Conservation (phyloP, 1,140 invertebrate species). For the Drosophila serrata region DNA sequence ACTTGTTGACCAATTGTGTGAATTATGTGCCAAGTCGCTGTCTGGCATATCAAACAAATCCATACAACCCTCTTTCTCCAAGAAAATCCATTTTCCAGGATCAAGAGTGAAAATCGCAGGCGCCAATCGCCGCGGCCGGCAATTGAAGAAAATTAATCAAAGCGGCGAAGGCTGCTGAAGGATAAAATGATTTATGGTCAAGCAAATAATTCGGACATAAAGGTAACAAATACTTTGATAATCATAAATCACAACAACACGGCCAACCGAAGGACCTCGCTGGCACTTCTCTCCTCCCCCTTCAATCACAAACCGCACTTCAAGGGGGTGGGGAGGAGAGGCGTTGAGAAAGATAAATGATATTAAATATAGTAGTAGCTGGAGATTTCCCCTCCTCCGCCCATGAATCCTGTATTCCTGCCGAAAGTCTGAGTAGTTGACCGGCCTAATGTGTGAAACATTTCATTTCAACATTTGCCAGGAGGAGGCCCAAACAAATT, state of each 20-base stretch:
- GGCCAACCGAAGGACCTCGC: background rate
- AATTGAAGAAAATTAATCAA: slow-evolving; percentile 82
- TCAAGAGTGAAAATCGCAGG: slow-evolving; percentile 31
- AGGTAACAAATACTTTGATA: slow-evolving; percentile 84
- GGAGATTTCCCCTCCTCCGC: slow-evolving; percentile 32
- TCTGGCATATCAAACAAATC: slow-evolving; percentile 65
- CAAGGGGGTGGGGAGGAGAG: background rate
- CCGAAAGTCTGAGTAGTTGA: slow-evolving; percentile 33
- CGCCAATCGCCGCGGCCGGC: slow-evolving; percentile 60
- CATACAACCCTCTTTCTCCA: background rate
- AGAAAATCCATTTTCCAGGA: slow-evolving; percentile 1
- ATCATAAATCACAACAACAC: slow-evolving; percentile 79
- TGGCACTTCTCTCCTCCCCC: slow-evolving; percentile 2
- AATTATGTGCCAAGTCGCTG: slow-evolving; percentile 65
- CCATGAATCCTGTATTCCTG: background rate
- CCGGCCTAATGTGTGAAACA: slow-evolving; percentile 73
- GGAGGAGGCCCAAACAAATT: slow-evolving; percentile 68
- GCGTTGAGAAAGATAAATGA: slow-evolving; percentile 81
- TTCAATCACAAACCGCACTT: slow-evolving; percentile 64
- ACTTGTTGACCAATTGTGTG: slow-evolving; percentile 66
- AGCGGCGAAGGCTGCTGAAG: slow-evolving; percentile 38
- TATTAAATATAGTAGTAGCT: slow-evolving; percentile 76
- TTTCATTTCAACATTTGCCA: slow-evolving; percentile 68
- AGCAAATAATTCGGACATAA: slow-evolving; percentile 82
- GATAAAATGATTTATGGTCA: slow-evolving; percentile 76